phyloP scores from a whole-genome alignment of 2,888 invertebrate species.

The Rhaphigaster nebulosa region DNA sequence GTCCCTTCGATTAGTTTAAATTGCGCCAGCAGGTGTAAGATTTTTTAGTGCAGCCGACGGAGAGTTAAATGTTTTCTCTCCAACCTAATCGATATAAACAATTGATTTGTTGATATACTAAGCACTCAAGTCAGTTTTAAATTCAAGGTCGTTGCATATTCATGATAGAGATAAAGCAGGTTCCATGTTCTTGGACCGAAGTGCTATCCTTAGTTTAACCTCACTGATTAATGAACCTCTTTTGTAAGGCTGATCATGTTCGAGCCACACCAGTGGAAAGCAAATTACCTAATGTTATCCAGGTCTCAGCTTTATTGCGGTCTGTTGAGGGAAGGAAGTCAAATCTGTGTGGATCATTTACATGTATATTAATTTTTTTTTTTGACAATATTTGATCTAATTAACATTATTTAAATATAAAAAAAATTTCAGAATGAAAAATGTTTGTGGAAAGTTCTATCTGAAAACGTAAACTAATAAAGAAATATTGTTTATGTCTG shows the following conservation, averaged over 20 bases:
- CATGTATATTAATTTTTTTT: neutral
- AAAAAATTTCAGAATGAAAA: too few species aligned
- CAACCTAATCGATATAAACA: neutral
- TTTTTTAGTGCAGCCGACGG: neutral
- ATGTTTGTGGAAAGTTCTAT: too few species aligned
- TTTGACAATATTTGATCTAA: too few species aligned
- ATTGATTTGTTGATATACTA: neutral
- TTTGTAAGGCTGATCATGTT: constrained; percentile 4
- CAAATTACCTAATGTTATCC: neutral
- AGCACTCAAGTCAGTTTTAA: neutral
- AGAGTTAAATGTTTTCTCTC: neutral
- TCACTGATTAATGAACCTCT: constrained; percentile 14
- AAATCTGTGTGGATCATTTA: neutral
- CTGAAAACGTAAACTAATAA: too few species aligned
- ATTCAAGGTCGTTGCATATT: constrained; percentile 14
- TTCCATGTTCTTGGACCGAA: neutral
- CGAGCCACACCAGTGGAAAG: neutral
- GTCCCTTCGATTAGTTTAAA: too few species aligned
- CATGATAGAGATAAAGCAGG: constrained; percentile 14
- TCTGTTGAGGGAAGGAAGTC: neutral
- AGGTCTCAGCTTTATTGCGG: neutral
- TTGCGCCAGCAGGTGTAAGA: neutral
- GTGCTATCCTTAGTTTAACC: constrained; percentile 14
- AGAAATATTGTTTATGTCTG: too few species aligned
- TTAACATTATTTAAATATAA: too few species aligned